Evolutionary conservation across 2,113 vertebrate species (phyloP).

Genomic region (Gavialis gangeticus): DNA sequence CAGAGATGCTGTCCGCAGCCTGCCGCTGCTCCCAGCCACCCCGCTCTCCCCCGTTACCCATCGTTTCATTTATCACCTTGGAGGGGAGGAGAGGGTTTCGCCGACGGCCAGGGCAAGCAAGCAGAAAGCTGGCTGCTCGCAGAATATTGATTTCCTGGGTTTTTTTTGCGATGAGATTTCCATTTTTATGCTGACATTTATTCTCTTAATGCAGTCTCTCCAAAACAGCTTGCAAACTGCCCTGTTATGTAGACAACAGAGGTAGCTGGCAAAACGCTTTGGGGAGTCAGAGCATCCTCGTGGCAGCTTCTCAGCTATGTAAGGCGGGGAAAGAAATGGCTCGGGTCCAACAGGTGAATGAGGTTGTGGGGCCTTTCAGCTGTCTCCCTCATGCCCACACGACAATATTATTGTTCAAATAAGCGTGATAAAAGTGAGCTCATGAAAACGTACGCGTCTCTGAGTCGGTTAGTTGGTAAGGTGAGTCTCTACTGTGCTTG

Average conservation of each 20-base stretch:
- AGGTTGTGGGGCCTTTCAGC: not conserved
- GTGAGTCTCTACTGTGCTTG: not conserved
- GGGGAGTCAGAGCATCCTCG: not conserved
- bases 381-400: not conserved
- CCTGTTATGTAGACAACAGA: not conserved
- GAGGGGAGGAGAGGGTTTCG: not conserved
- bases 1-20: not conserved
- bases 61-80: not conserved
- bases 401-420: not conserved
- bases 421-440: not conserved
- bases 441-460: no score
- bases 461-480: not conserved
- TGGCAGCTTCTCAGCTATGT: not conserved
- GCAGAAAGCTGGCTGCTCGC: not conserved
- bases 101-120: not conserved
- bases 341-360: not conserved
- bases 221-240: not conserved
- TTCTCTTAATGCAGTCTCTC: not conserved
- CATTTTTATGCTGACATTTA: not conserved
- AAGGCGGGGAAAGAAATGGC: not conserved
- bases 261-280: not conserved
- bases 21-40: not conserved
- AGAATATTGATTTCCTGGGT: not conserved
- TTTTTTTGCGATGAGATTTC: slow-evolving; percentile 16
- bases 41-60: not conserved